A percentile compares a stretch with the other conserved stretches of the same genome.
These are phyloP conservation scores for Sanderia malayensis DNA, from an alignment of 30 jellyfish, hydroid and myxozoan genomes.

Conservation along the genomic window DNA sequence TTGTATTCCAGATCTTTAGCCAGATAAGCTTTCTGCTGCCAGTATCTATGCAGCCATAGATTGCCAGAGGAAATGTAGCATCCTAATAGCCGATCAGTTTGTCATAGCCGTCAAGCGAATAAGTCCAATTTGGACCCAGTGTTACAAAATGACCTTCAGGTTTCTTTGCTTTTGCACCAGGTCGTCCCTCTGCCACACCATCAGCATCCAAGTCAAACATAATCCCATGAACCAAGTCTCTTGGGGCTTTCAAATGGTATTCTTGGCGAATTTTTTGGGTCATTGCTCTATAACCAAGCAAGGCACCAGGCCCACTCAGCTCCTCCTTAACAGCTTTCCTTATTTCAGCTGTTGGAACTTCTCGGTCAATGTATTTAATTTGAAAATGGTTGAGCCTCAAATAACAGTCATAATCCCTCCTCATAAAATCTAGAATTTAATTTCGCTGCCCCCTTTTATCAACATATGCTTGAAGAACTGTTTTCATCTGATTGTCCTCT, in stretches of 20 bases:
- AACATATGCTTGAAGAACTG: conserved; percentile 29
- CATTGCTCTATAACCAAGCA: conserved; percentile 61
- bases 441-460: conserved; percentile 30
- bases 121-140: conserved; percentile 43
- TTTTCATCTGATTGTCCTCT: conserved; percentile 15
- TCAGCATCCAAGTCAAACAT: conserved; percentile 37
- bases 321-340: conserved; percentile 39
- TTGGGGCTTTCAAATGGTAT: conserved; percentile 30
- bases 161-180: conserved; percentile 29
- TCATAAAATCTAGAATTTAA: conserved; percentile 46
- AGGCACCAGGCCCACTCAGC: conserved; percentile 60
- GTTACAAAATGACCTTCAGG: conserved; percentile 27
- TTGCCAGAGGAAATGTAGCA: conserved; percentile 29
- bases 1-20: conserved; percentile 43
- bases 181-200: conserved; percentile 32
- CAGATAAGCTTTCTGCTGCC: conserved; percentile 42
- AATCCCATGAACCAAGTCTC: conserved; percentile 31
- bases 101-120: conserved; percentile 58
- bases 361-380: conserved; percentile 24
- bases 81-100: conserved; percentile 46
- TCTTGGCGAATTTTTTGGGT: conserved; percentile 29
- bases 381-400: conserved; percentile 28
- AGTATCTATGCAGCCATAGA: conserved; percentile 49
- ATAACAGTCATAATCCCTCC: conserved; percentile 33
- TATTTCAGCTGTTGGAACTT: conserved; percentile 20